These are phyloP conservation scores for Galeruca laticollis DNA, from an alignment of 2,888 invertebrate species.

Conservation along the genomic window DNA sequence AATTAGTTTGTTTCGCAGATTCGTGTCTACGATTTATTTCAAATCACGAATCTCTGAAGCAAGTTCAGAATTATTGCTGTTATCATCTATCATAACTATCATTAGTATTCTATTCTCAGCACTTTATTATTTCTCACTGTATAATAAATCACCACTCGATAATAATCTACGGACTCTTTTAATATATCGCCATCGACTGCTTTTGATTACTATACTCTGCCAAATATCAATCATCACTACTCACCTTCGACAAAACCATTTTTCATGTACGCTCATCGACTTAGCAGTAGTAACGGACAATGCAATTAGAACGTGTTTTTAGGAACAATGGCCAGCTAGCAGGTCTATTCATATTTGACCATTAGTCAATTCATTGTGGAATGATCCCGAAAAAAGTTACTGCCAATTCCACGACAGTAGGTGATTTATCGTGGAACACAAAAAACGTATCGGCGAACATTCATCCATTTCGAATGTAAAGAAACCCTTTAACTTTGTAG, in stretches of 20 bases:
- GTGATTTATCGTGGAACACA: conserved; percentile 8
- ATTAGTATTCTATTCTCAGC: too few relatives aligned
- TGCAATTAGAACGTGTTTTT: conserved; percentile 10
- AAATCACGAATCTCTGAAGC: too few relatives aligned
- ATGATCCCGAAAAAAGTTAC: conserved; percentile 18
- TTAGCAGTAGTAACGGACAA: conserved; percentile 10
- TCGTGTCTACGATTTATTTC: too few relatives aligned
- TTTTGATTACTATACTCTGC: not conserved
- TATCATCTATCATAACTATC: too few relatives aligned
- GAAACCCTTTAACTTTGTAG: conserved; percentile 1
- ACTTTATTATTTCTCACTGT: not conserved
- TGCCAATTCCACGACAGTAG: conserved; percentile 11
- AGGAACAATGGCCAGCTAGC: conserved; percentile 11
- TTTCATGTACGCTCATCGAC: conserved; percentile 5
- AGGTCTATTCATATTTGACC: conserved; percentile 29
- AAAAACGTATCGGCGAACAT: conserved; percentile 9
- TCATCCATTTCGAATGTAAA: conserved; percentile 5
- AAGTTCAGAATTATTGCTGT: too few relatives aligned
- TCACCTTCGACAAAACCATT: conserved; percentile 8
- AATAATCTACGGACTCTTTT: conserved; percentile 4
- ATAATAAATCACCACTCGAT: conserved; percentile 18
- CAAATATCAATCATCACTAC: conserved; percentile 9
- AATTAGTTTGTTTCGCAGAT: too few relatives aligned
- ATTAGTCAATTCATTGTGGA: conserved; percentile 26
- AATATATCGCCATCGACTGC: conserved; percentile 3